phyloP scores from a whole-genome alignment of 2,888 invertebrate species.

The Amphimallon solstitiale region DNA sequence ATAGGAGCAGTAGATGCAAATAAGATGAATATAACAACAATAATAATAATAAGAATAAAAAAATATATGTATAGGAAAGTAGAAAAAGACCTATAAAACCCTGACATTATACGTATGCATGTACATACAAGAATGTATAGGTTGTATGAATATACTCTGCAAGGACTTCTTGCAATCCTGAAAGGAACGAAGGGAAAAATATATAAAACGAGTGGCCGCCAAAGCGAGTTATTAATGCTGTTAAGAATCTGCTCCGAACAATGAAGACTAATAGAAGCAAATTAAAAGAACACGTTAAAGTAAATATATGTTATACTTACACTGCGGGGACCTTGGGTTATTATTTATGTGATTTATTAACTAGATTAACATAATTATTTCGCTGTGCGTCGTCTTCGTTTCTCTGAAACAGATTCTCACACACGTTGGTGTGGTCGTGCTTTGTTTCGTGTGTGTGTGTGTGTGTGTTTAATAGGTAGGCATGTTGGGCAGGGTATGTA shows the following conservation, averaged over 20 bases:
- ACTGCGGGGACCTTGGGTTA: slow-evolving; percentile 41
- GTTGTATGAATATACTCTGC: too few species aligned
- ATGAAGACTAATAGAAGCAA: slow-evolving; percentile 44
- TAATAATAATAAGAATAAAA: slow-evolving; percentile 30
- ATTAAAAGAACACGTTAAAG: slow-evolving; percentile 42
- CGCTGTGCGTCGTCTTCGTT: slow-evolving; percentile 20
- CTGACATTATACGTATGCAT: slow-evolving; percentile 40
- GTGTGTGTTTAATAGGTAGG: background rate
- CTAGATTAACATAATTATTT: slow-evolving; percentile 37
- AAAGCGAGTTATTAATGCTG: slow-evolving; percentile 45
- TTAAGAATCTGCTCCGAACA: slow-evolving; percentile 44
- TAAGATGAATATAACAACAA: slow-evolving; percentile 11
- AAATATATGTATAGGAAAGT: slow-evolving; percentile 6
- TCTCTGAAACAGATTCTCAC: slow-evolving; percentile 24
- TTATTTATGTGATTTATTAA: slow-evolving; percentile 45
- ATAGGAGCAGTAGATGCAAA: slow-evolving; percentile 22
- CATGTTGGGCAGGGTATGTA: background rate
- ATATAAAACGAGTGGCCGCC: slow-evolving; percentile 36
- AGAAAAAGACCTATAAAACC: slow-evolving; percentile 29
- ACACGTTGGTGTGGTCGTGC: slow-evolving; percentile 14
- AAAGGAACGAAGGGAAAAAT: slow-evolving; percentile 30
- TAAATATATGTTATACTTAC: slow-evolving; percentile 41
- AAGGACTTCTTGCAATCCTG: slow-evolving; percentile 26
- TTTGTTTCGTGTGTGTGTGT: background rate
- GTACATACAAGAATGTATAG: slow-evolving; percentile 23